phyloP scores from a whole-genome alignment of 2,888 invertebrate genomes.

The Hesperia comma region DNA sequence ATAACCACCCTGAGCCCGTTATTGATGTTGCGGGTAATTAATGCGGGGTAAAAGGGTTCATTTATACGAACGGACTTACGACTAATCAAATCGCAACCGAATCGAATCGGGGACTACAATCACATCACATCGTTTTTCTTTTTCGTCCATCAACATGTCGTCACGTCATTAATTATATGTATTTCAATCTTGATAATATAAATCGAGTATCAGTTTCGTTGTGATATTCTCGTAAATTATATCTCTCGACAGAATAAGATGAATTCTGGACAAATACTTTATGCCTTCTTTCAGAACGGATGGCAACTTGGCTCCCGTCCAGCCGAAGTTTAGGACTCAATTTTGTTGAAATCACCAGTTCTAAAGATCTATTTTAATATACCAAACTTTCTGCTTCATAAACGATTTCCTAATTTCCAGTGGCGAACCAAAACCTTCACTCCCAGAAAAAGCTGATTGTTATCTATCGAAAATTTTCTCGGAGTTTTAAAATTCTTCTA shows the following conservation, averaged over 20 bases:
- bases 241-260: not conserved
- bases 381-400: constrained; percentile 10
- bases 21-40: constrained; percentile 22
- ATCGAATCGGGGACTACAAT: no score
- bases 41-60: constrained; percentile 5
- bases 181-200: no score
- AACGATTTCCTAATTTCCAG: constrained; percentile 5
- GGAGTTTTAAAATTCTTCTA: not conserved
- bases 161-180: no score
- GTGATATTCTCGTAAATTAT: not conserved
- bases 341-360: constrained; percentile 12
- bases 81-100: not conserved
- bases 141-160: no score
- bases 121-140: no score
- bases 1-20: constrained; percentile 21
- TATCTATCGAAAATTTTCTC: not conserved
- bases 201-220: no score
- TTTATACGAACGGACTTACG: not conserved
- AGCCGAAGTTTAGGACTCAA: constrained; percentile 9
- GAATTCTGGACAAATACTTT: constrained; percentile 1
- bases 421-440: not conserved
- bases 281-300: not conserved
- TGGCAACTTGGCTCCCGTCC: not conserved
- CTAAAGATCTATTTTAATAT: not conserved
- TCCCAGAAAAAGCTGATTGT: constrained; percentile 2